phyloP scores from a whole-genome alignment of 2,888 invertebrate species.

The Rhagonycha fulva region DNA sequence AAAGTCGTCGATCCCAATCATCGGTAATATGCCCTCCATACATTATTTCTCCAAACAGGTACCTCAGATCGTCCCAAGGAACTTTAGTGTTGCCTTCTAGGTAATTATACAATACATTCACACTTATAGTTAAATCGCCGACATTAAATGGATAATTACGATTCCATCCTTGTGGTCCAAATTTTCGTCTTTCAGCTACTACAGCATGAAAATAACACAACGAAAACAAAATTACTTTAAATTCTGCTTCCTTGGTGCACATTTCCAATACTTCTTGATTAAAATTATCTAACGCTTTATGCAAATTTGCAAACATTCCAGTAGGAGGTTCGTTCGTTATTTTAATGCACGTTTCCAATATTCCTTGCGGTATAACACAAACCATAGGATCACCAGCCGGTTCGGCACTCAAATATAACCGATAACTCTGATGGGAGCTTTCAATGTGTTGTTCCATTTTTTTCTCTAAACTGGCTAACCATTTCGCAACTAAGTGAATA shows the following conservation, averaged over 20 bases:
- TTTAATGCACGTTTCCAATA: constrained; percentile 91
- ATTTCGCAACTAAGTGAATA: constrained; percentile 87
- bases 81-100: constrained; percentile 85
- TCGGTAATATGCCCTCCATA: constrained; percentile 97
- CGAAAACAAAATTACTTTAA: constrained; percentile 86
- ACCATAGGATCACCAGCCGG: constrained; percentile 71
- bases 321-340: constrained; percentile 96
- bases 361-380: constrained; percentile 79
- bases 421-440: constrained; percentile 66
- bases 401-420: constrained; percentile 87
- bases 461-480: constrained; percentile 88
- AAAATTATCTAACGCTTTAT: constrained; percentile 91
- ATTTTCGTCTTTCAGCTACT: constrained; percentile 89
- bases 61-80: constrained; percentile 93
- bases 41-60: constrained; percentile 96
- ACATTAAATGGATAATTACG: constrained; percentile 77
- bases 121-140: constrained; percentile 90
- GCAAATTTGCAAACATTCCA: constrained; percentile 92
- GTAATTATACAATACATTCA: constrained; percentile 88
- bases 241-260: constrained; percentile 92
- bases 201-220: constrained; percentile 96
- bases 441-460: constrained; percentile 83
- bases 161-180: constrained; percentile 95
- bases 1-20: constrained; percentile 91
- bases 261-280: constrained; percentile 90